Conservation (phyloP, 2,888 invertebrate species). For the Ashinkailepas kermadecensis region DNA sequence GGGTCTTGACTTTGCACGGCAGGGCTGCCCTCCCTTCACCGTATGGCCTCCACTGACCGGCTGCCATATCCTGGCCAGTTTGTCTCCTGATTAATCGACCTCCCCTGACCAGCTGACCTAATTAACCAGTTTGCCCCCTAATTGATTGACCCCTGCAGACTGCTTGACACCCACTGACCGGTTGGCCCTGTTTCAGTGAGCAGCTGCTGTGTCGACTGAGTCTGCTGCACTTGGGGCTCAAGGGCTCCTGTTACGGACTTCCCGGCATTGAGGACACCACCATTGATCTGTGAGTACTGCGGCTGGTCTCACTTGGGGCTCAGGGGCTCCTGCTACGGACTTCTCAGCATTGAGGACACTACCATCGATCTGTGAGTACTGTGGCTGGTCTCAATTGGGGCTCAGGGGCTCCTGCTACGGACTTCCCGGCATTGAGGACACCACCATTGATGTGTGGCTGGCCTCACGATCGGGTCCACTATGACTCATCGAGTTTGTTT, state of each 20-base stretch:
- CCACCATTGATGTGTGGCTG: constrained; percentile 39
- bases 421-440: constrained; percentile 62
- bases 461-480: neutral
- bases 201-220: constrained; percentile 59
- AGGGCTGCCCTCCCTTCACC: no score
- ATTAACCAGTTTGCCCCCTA: no score
- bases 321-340: constrained; percentile 54
- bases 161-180: neutral
- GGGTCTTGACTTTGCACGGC: no score
- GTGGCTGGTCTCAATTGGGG: constrained; percentile 44
- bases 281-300: constrained; percentile 40
- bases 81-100: no score
- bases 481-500: neutral
- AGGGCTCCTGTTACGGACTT: constrained; percentile 56
- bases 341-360: constrained; percentile 62
- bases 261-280: constrained; percentile 59
- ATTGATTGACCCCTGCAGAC: no score
- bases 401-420: constrained; percentile 57
- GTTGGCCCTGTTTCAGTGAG: constrained; percentile 47
- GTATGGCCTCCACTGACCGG: no score
- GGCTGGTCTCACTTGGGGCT: constrained; percentile 48
- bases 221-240: constrained; percentile 57
- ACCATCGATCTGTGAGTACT: constrained; percentile 41
- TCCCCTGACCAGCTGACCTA: no score
- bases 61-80: no score